Percentiles rank a stretch among this genome's conserved stretches.
phyloP scores from a whole-genome alignment of 2,113 vertebrate genomes.

The Syrmaticus mikado region DNA sequence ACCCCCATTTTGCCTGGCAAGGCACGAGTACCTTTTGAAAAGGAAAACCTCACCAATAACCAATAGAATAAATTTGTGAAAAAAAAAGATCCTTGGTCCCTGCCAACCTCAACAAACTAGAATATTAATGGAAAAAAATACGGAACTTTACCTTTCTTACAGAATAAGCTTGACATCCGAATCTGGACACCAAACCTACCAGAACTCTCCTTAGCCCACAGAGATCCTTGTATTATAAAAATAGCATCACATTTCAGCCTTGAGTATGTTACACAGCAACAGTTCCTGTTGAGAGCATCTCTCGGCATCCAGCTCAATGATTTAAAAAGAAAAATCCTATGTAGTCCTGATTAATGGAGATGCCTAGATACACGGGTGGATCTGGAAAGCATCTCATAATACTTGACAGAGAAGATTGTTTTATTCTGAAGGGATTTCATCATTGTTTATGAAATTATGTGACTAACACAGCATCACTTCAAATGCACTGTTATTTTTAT shows the following conservation, averaged over 20 bases:
- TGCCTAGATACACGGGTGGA: neutral
- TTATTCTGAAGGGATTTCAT: constrained; percentile 60
- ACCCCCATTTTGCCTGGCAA: neutral
- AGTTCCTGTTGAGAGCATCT: constrained; percentile 41
- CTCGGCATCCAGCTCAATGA: neutral
- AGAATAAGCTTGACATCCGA: neutral
- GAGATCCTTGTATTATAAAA: constrained; percentile 23
- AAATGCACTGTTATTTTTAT: constrained; percentile 42
- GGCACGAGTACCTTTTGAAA: neutral
- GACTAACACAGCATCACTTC: constrained; percentile 41
- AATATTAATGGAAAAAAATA: constrained; percentile 16
- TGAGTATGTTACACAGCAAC: constrained; percentile 12
- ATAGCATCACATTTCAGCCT: constrained; percentile 18
- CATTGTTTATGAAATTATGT: constrained; percentile 48
- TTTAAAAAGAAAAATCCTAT: neutral
- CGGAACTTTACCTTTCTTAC: constrained; percentile 5
- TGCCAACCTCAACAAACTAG: neutral
- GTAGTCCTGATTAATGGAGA: constrained; percentile 45
- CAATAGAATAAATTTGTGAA: neutral
- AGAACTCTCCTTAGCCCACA: neutral
- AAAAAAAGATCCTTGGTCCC: neutral
- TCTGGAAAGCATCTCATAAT: constrained; percentile 55
- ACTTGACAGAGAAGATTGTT: constrained; percentile 56
- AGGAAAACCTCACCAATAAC: constrained; percentile 20
- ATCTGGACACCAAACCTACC: neutral